A percentile compares a stretch with the other conserved stretches of the same genome.
phyloP scores from a whole-genome alignment of 2,113 vertebrate species.

The Piprites chloris region DNA sequence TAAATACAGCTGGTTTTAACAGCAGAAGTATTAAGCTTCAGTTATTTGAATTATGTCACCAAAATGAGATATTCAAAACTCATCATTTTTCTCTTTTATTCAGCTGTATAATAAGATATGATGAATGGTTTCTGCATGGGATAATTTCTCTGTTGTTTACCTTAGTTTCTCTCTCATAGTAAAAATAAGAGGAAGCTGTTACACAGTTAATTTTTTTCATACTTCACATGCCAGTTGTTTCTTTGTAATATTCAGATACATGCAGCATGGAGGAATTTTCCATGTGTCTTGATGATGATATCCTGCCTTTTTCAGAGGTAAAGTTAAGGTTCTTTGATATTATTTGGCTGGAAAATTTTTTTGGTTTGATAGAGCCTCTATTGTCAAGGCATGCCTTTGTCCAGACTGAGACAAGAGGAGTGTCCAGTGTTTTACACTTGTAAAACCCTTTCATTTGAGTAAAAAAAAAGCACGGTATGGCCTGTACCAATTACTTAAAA shows the following conservation, averaged over 20 bases:
- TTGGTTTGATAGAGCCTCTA: background rate
- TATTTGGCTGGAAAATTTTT: background rate
- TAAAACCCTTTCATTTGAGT: background rate
- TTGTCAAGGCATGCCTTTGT: background rate
- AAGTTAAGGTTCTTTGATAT: background rate
- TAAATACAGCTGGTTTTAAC: background rate
- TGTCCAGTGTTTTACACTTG: background rate
- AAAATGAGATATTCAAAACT: background rate
- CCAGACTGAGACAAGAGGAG: background rate
- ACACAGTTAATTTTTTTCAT: background rate
- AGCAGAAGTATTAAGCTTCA: background rate
- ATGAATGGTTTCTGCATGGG: background rate
- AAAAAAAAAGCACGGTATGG: background rate
- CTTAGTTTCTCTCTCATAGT: background rate
- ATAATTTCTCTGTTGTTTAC: background rate
- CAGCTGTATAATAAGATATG: background rate
- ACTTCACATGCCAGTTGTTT: background rate
- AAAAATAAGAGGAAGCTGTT: background rate
- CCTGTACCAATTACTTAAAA: background rate
- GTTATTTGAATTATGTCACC: background rate
- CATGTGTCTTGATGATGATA: background rate
- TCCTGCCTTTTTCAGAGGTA: background rate
- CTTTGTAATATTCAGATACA: background rate
- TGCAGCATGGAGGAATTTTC: background rate
- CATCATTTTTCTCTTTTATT: background rate